Evolutionary conservation across 2,888 invertebrate genomes (phyloP).

Genomic region (Apoda limacodes): DNA sequence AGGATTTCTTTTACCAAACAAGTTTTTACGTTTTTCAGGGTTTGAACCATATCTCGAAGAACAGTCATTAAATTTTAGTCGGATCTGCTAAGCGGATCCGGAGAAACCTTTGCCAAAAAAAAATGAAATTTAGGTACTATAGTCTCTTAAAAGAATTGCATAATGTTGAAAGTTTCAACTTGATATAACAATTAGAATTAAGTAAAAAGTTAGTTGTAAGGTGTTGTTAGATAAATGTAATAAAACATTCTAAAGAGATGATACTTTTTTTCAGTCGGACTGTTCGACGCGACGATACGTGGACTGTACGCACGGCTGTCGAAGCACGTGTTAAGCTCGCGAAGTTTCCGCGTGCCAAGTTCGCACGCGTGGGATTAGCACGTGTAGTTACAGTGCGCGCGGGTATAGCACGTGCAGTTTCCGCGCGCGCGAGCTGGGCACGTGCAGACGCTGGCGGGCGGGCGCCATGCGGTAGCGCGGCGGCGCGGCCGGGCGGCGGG

Average conservation of each 20-base stretch:
- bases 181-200: too few relatives aligned
- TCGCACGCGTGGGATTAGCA: slow-evolving; percentile 19
- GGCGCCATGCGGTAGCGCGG: slow-evolving; percentile 44
- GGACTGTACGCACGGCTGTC: slow-evolving; percentile 36
- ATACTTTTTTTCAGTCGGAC: slow-evolving; percentile 60
- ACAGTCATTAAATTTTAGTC: too few relatives aligned
- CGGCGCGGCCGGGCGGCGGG: slow-evolving; percentile 59
- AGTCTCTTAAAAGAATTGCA: too few relatives aligned
- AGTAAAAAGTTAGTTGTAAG: too few relatives aligned
- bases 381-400: slow-evolving; percentile 25
- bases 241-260: too few relatives aligned
- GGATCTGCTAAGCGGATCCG: too few relatives aligned
- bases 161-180: too few relatives aligned
- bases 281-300: slow-evolving; percentile 51
- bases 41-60: too few relatives aligned
- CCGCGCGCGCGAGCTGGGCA: slow-evolving; percentile 33
- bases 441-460: slow-evolving; percentile 33
- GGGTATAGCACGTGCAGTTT: slow-evolving; percentile 24
- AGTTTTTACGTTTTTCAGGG: too few relatives aligned
- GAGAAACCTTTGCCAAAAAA: too few relatives aligned
- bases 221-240: not conserved
- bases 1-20: too few relatives aligned
- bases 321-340: slow-evolving; percentile 17
- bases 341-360: slow-evolving; percentile 26
- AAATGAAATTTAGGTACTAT: too few relatives aligned